Evolutionary conservation across 2,797 vertebrate species (phyloP).

Genomic region (Miichthys miiuy): DNA sequence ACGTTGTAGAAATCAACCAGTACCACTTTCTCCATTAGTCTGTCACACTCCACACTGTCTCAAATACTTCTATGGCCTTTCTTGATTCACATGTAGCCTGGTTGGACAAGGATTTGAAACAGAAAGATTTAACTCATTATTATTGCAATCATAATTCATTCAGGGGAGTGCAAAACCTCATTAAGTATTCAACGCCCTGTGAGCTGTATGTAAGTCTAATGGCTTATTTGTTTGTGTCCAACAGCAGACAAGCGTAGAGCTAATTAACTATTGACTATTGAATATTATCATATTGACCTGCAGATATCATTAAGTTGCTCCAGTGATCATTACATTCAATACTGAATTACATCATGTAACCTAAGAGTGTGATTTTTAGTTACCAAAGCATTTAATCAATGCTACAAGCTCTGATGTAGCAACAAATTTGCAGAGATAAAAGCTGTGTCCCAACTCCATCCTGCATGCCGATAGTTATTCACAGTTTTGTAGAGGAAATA

Average conservation of each 20-base stretch:
- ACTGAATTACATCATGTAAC: slow-evolving; percentile 33
- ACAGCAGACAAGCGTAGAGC: slow-evolving; percentile 15
- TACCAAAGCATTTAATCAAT: slow-evolving; percentile 47
- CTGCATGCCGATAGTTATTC: not conserved
- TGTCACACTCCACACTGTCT: not conserved
- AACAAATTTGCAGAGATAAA: slow-evolving; percentile 10
- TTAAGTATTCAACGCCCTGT: not conserved
- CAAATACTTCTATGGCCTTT: slow-evolving; percentile 1
- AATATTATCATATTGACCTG: slow-evolving; percentile 58
- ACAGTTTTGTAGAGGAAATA: not conserved
- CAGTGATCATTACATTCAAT: slow-evolving; percentile 31
- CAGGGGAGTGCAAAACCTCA: not conserved
- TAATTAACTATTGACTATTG: too few relatives aligned
- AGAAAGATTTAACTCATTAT: not conserved
- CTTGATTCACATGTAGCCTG: slow-evolving; percentile 14
- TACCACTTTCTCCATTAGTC: not conserved
- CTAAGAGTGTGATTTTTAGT: slow-evolving; percentile 44
- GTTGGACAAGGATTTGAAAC: not conserved
- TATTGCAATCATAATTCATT: not conserved
- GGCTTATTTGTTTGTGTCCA: slow-evolving; percentile 25
- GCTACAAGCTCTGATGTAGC: not conserved
- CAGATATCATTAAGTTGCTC: slow-evolving; percentile 54
- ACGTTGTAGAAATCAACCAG: not conserved
- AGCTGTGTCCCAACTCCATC: not conserved
- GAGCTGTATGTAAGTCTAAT: not conserved